phyloP scores from a whole-genome alignment of 2,797 vertebrate genomes.

The Vespertilio murinus region DNA sequence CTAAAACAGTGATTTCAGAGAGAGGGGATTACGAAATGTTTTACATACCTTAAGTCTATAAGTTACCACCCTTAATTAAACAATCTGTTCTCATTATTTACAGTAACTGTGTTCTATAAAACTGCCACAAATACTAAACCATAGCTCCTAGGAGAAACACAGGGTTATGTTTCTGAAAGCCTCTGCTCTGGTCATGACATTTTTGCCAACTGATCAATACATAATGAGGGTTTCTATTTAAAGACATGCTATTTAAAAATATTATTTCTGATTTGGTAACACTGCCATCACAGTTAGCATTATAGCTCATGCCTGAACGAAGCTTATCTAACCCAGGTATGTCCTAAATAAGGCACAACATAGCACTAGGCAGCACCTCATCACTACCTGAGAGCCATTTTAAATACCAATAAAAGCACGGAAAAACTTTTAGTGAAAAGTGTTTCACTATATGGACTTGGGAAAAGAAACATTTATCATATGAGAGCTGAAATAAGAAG shows the following conservation, averaged over 20 bases:
- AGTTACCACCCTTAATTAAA: slow-evolving; percentile 16
- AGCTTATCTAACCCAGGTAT: neutral
- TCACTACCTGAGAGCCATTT: neutral
- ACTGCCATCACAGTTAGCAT: neutral
- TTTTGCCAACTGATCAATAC: neutral
- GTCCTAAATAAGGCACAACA: neutral
- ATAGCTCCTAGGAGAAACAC: neutral
- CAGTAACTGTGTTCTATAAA: neutral
- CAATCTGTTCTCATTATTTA: neutral
- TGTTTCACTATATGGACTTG: neutral
- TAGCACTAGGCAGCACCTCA: neutral
- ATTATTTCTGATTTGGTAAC: neutral
- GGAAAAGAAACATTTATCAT: neutral
- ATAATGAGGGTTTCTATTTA: neutral
- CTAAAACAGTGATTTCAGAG: slow-evolving; percentile 34
- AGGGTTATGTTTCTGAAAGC: neutral
- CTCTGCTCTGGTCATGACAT: neutral
- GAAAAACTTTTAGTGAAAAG: neutral
- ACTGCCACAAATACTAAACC: neutral
- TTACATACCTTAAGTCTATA: neutral
- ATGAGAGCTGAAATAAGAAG: neutral
- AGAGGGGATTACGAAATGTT: slow-evolving; percentile 12
- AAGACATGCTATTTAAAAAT: neutral
- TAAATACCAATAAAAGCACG: neutral
- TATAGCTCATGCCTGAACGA: neutral